A percentile compares a stretch with the other conserved stretches of the same genome.
Conservation (phyloP, 2,797 vertebrate species). For the Clarias platycephalus region DNA sequence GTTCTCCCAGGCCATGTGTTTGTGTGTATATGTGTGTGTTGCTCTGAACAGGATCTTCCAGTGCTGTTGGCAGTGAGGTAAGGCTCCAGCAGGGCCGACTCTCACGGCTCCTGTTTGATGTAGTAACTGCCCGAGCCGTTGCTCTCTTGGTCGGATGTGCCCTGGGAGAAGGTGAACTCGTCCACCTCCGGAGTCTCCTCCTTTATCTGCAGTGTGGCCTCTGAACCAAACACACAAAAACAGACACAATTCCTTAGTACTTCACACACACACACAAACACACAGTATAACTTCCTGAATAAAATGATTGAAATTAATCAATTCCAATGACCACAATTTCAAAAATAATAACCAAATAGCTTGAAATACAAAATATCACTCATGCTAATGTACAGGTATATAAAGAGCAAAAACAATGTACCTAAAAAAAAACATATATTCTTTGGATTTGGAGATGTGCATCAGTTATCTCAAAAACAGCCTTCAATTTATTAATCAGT, state of each 20-base stretch:
- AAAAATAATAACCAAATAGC: too few relatives aligned
- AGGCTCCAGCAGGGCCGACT: conserved; percentile 48
- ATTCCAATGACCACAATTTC: background rate
- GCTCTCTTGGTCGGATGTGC: conserved; percentile 95
- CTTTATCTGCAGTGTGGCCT: conserved; percentile 87
- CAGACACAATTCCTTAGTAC: background rate
- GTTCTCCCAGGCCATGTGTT: conserved; percentile 82
- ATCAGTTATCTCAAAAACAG: background rate
- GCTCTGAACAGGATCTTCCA: conserved; percentile 58
- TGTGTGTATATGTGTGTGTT: conserved; percentile 61
- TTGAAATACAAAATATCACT: too few relatives aligned
- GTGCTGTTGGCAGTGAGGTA: conserved; percentile 65
- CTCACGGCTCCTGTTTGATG: conserved; percentile 95
- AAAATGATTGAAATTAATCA: background rate
- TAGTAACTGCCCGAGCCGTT: conserved; percentile 96
- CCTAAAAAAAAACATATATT: background rate
- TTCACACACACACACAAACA: background rate
- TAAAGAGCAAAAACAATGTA: background rate
- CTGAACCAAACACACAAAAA: conserved; percentile 64
- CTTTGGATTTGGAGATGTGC: background rate
- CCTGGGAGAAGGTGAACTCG: conserved; percentile 92
- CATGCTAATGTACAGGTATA: background rate
- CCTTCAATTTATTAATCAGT: background rate
- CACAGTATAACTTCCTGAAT: background rate
- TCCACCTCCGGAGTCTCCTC: conserved; percentile 90